Conservation (phyloP, 1,140 invertebrate genomes). For the Drosophila orena region DNA sequence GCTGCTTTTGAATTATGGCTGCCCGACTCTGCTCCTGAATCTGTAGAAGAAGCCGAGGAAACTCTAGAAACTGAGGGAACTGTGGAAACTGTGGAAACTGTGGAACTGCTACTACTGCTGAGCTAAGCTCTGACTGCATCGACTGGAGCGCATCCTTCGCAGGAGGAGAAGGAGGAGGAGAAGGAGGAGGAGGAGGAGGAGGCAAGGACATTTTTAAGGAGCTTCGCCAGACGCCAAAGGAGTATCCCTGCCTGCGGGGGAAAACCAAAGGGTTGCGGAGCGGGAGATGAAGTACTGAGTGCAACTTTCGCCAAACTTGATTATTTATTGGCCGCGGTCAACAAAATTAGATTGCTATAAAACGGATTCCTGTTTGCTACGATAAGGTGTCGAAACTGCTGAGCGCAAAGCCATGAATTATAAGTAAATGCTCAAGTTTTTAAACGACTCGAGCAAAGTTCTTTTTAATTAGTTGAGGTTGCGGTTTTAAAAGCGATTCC, state of each 20-base stretch:
- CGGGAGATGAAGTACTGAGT: neutral
- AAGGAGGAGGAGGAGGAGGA: too few relatives aligned
- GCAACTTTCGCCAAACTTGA: conserved; percentile 25
- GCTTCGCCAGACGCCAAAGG: neutral
- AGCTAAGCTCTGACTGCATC: conserved; percentile 7
- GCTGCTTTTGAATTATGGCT: conserved; percentile 33
- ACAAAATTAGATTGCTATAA: conserved; percentile 37
- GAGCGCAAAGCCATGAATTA: conserved; percentile 11
- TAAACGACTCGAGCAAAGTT: neutral
- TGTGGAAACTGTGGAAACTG: neutral
- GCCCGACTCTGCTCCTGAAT: conserved; percentile 3
- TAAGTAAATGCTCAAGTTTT: neutral
- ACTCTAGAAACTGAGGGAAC: too few relatives aligned
- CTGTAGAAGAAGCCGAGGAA: too few relatives aligned
- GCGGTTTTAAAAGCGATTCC: neutral
- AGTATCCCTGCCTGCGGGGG: neutral
- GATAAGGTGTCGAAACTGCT: neutral
- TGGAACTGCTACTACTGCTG: neutral
- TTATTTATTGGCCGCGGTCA: conserved; percentile 19
- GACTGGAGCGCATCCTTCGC: neutral
- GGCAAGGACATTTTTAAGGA: conserved; percentile 23
- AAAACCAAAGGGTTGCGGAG: neutral
- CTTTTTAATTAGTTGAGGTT: conserved; percentile 11
- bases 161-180: too few relatives aligned
- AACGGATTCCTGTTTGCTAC: conserved; percentile 21